phyloP scores from a whole-genome alignment of 2,888 invertebrate species.

The Lepidochrysops patricia region DNA sequence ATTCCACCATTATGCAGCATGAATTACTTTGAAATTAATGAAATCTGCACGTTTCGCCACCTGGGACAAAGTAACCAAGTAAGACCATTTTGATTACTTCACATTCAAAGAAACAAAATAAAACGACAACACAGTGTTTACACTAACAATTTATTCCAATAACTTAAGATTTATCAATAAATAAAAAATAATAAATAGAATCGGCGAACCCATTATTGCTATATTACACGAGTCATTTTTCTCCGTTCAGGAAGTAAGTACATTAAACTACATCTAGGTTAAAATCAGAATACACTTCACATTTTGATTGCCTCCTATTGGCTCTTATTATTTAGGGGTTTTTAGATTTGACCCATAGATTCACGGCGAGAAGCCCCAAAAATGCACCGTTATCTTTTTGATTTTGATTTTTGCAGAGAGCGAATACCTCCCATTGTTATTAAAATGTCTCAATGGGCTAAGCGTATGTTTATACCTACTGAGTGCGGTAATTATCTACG shows the following conservation, averaged over 20 bases:
- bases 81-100: too few relatives aligned
- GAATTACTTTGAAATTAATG: too few relatives aligned
- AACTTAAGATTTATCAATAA: conserved; percentile 21
- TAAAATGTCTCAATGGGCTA: too few relatives aligned
- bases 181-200: conserved; percentile 14
- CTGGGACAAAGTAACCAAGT: too few relatives aligned
- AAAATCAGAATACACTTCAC: not conserved
- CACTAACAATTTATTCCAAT: conserved; percentile 23
- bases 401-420: too few relatives aligned
- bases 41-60: too few relatives aligned
- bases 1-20: too few relatives aligned
- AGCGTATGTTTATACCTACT: too few relatives aligned
- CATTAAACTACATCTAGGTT: conserved; percentile 10
- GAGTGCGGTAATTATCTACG: too few relatives aligned
- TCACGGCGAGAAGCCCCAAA: not conserved
- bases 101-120: not conserved
- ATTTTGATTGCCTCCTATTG: not conserved
- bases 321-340: too few relatives aligned
- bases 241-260: conserved; percentile 25
- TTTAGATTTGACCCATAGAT: not conserved
- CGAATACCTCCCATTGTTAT: too few relatives aligned
- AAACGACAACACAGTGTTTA: not conserved
- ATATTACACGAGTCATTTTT: conserved; percentile 16
- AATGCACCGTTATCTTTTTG: too few relatives aligned
- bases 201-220: conserved; percentile 5